Evolutionary conservation across 2,113 vertebrate genomes (phyloP).

Genomic region (Phasianus colchicus): DNA sequence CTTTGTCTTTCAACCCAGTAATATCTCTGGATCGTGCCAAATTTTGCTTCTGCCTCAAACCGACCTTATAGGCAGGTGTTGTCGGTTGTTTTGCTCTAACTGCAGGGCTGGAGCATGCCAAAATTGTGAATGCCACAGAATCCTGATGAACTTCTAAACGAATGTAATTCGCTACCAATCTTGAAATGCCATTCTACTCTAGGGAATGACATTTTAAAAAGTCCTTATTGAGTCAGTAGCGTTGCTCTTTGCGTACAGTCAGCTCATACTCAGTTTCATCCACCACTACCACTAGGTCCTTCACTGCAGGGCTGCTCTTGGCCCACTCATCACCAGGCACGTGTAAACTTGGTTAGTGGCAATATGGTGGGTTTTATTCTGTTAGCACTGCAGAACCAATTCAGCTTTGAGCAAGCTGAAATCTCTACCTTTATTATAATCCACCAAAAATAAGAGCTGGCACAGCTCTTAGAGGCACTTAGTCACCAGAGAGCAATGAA

Average conservation of each 20-base stretch:
- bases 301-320: background rate
- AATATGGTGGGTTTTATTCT: slow-evolving; percentile 13
- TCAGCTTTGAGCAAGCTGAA: slow-evolving; percentile 10
- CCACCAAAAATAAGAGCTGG: background rate
- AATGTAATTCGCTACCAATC: background rate
- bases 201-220: slow-evolving; percentile 19
- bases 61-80: background rate
- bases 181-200: slow-evolving; percentile 5
- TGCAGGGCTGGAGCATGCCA: background rate
- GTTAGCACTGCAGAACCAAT: slow-evolving; percentile 4
- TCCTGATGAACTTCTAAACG: background rate
- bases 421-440: background rate
- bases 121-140: background rate
- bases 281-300: background rate
- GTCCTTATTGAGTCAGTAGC: slow-evolving; percentile 28
- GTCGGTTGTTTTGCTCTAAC: background rate
- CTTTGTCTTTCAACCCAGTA: background rate
- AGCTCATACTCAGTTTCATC: background rate
- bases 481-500: background rate
- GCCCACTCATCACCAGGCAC: background rate
- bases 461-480: background rate
- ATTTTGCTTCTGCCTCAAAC: background rate
- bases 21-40: background rate
- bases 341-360: background rate
- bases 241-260: background rate